phyloP scores from a whole-genome alignment of 2,113 vertebrate species.

The Morone chrysops region DNA sequence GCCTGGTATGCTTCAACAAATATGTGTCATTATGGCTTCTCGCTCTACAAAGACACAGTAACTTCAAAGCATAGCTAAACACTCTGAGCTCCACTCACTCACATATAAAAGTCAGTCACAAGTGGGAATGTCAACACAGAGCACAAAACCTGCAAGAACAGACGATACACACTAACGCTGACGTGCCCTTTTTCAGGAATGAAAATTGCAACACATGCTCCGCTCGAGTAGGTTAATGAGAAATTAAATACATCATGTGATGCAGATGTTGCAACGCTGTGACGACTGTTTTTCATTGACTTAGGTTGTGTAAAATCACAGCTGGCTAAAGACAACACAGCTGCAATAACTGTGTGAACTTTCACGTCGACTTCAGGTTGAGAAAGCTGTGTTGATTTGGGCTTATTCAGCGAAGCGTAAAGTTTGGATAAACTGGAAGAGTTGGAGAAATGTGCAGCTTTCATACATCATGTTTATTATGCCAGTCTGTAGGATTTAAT shows the following conservation, averaged over 20 bases:
- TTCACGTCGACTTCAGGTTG: background rate
- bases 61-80: slow-evolving; percentile 62
- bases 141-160: slow-evolving; percentile 8
- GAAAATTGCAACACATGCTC: slow-evolving; percentile 20
- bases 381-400: background rate
- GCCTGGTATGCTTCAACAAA: slow-evolving; percentile 68
- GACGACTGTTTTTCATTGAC: slow-evolving; percentile 29
- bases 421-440: background rate
- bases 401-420: background rate
- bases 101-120: slow-evolving; percentile 12
- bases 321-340: slow-evolving; percentile 20
- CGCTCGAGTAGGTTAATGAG: slow-evolving; percentile 10
- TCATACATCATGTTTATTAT: slow-evolving; percentile 1
- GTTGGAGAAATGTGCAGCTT: background rate
- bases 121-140: background rate
- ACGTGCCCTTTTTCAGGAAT: slow-evolving; percentile 9
- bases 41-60: slow-evolving; percentile 40
- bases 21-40: slow-evolving; percentile 58
- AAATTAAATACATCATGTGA: slow-evolving; percentile 2
- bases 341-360: slow-evolving; percentile 10
- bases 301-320: slow-evolving; percentile 33
- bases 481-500: slow-evolving; percentile 1
- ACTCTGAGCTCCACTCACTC: slow-evolving; percentile 12
- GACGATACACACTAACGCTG: slow-evolving; percentile 5
- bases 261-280: slow-evolving; percentile 39